phyloP scores from a whole-genome alignment of 2,888 invertebrate species.

The Serrognathus titanus region DNA sequence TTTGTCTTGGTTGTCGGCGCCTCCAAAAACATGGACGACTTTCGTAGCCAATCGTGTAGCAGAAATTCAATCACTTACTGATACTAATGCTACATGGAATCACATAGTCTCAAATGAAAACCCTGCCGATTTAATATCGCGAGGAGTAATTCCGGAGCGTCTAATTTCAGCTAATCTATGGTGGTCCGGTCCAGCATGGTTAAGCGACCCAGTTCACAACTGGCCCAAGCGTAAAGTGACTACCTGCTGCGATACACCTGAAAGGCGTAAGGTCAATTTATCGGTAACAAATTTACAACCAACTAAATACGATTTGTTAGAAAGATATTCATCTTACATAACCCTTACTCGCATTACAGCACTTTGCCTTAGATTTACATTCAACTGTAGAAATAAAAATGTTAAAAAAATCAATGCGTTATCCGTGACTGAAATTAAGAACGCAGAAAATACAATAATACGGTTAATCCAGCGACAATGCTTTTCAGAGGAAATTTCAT shows the following conservation, averaged over 20 bases:
- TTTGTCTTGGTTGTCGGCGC: constrained; percentile 9
- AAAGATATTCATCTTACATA: too few species aligned
- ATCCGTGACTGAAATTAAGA: background rate
- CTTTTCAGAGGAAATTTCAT: background rate
- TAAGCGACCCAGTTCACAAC: background rate
- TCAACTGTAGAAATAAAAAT: too few species aligned
- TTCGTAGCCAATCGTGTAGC: background rate
- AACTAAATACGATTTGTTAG: too few species aligned
- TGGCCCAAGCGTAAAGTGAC: background rate
- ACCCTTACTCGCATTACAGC: too few species aligned
- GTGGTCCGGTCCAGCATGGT: background rate
- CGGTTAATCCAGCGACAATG: background rate
- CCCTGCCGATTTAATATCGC: background rate
- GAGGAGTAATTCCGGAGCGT: background rate
- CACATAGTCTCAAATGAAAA: background rate
- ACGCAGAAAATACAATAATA: background rate
- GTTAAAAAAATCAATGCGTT: background rate
- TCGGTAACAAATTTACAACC: background rate
- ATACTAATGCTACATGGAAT: background rate
- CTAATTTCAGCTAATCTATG: background rate
- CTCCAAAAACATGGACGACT: background rate
- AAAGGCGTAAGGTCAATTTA: background rate
- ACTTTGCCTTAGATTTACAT: too few species aligned
- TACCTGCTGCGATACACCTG: background rate
- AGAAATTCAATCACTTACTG: background rate